Base-by-base conservation (phyloP, 2,888 invertebrate genomes). In the Pachliopta kotzebuea region DNA sequence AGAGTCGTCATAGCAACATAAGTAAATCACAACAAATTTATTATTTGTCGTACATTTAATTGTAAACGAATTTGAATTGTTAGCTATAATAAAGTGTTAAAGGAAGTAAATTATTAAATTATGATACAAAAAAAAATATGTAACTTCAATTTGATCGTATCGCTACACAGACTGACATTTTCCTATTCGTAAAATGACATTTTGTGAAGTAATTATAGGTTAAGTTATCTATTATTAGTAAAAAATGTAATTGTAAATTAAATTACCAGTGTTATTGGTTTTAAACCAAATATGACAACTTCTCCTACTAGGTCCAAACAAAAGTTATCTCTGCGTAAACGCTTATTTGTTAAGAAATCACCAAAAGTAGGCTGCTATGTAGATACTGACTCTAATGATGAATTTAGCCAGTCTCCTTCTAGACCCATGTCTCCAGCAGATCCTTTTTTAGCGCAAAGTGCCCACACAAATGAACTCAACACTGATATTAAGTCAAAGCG, bases 291-390 rank as follows among this genome's bases (percentile, higher is more conserved):
- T 72, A 91, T 91, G 90, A 87, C 87, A 78, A 90, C 91, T 74
- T 91, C 91, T 74, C 91, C 91, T 67, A 88, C 85, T 64, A 88
- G 86, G 78, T 71, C 84, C 72, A 91, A 92, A 76, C 91, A 92
- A 73, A 92, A 92, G 74, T 78, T 92, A 68, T 92, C 92, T 67
- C 76, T 92, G 71, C 85, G 92, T 49, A 92, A 92, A 75, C 84
- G 92, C 58, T 72, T 92, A 67, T 89, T 92, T 72, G 92, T 91
- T 62, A 92, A 91, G 75, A 92, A 92, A 73, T 92, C 92, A 7
- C 91, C 92, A 45, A 91, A 90, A 86, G 92, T 92, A 72, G 92
- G 92, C 66, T 92, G 92, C 78, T 87, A 86, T 81, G 86, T 90
- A 67, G 91, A 92, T 76, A 84, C 88, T 61, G 91, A 90, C 77